Percentiles rank a stretch among this genome's conserved stretches.
phyloP scores from a whole-genome alignment of 2,113 vertebrate species.

The Euleptes europaea region DNA sequence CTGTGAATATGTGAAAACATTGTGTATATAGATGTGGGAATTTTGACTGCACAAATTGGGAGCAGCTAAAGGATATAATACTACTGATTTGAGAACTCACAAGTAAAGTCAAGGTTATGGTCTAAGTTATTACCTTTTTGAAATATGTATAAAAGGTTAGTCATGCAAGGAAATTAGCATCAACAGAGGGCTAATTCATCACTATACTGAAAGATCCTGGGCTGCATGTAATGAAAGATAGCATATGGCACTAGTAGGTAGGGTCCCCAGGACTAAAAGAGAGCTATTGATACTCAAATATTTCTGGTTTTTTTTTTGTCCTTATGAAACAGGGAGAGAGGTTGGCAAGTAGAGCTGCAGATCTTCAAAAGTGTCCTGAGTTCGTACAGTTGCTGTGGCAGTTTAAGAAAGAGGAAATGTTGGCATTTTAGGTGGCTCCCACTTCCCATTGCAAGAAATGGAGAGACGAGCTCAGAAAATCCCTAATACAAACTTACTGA shows the following conservation, averaged over 20 bases:
- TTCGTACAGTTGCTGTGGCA: background rate
- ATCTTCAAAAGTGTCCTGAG: background rate
- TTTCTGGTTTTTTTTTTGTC: constrained; percentile 24
- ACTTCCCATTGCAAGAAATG: background rate
- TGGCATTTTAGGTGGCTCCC: background rate
- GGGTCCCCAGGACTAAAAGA: constrained; percentile 30
- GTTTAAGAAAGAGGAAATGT: background rate
- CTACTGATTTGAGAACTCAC: background rate
- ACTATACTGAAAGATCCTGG: constrained; percentile 37
- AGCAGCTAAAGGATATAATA: background rate
- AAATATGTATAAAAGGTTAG: constrained; percentile 28
- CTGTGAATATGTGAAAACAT: background rate
- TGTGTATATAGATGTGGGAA: background rate
- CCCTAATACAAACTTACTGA: constrained; percentile 24
- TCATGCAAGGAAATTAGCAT: constrained; percentile 28
- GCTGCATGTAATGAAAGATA: constrained; percentile 49
- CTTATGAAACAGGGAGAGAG: constrained; percentile 7
- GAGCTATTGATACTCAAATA: constrained; percentile 32
- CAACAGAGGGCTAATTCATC: constrained; percentile 41
- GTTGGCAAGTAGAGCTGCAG: background rate
- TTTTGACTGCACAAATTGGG: background rate
- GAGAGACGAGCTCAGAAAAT: constrained; percentile 35
- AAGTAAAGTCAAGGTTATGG: constrained; percentile 13
- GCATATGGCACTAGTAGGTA: constrained; percentile 50
- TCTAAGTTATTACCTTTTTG: background rate